phyloP scores from a whole-genome alignment of 2,888 invertebrate species.

The Labia minor region DNA sequence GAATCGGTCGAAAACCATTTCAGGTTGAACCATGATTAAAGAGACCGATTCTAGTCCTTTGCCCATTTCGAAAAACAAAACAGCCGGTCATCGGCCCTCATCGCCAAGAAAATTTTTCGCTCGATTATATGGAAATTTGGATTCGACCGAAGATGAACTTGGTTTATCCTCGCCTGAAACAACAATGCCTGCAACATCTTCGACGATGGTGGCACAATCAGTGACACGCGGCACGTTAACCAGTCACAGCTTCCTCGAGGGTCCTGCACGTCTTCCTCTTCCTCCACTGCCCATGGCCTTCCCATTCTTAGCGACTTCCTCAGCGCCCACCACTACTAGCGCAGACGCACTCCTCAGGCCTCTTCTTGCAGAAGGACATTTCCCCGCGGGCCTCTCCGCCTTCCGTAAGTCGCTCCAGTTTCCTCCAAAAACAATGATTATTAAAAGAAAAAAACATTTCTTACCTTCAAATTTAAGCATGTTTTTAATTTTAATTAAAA shows the following conservation, averaged over 20 bases:
- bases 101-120: conserved; percentile 73
- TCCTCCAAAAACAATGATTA: neutral
- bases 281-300: conserved; percentile 28
- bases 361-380: conserved; percentile 43
- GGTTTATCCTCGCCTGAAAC: neutral
- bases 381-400: conserved; percentile 48
- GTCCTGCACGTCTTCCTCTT: conserved; percentile 39
- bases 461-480: too few relatives aligned
- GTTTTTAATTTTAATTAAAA: too few relatives aligned
- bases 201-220: neutral
- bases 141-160: conserved; percentile 31
- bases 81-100: conserved; percentile 43
- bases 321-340: neutral
- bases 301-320: conserved; percentile 16
- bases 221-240: neutral
- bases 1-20: neutral
- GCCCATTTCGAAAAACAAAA: neutral
- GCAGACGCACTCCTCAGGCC: conserved; percentile 21
- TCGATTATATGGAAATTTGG: conserved; percentile 66
- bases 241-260: conserved; percentile 34
- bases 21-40: neutral
- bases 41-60: neutral
- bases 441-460: too few relatives aligned
- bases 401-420: conserved; percentile 40
- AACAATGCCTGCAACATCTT: neutral